phyloP scores from a whole-genome alignment of 2,113 vertebrate genomes.

The Pelvicachromis taeniatus region DNA sequence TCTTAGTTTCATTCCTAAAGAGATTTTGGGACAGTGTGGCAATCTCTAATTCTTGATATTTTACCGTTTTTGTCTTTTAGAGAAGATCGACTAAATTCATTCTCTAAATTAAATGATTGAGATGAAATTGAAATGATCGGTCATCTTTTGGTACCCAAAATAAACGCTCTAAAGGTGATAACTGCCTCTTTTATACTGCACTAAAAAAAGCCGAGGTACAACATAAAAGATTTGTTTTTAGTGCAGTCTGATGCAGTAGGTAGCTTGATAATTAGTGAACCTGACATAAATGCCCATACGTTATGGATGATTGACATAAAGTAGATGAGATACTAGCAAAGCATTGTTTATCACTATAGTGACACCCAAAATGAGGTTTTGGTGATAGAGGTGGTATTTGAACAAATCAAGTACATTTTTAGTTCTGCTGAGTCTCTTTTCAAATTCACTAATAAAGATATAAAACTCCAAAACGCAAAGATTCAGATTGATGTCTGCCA shows the following conservation, averaged over 20 bases:
- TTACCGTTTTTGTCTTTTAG: neutral
- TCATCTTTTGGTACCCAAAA: neutral
- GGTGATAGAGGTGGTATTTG: neutral
- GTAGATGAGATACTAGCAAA: neutral
- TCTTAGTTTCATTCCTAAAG: neutral
- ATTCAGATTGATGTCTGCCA: neutral
- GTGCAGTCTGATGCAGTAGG: neutral
- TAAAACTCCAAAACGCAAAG: neutral
- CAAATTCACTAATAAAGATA: neutral
- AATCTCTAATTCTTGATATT: neutral
- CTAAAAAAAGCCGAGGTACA: neutral
- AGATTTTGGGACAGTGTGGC: neutral
- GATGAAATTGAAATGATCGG: neutral
- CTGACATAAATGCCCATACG: neutral
- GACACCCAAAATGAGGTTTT: neutral
- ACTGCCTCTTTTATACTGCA: neutral
- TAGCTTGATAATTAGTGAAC: neutral
- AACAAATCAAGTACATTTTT: neutral
- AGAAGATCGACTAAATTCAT: neutral
- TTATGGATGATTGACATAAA: neutral
- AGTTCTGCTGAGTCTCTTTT: neutral
- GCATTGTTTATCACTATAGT: neutral
- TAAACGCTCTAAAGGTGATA: neutral
- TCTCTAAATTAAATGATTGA: neutral
- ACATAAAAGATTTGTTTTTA: neutral